Conservation (phyloP, 2,797 vertebrate species). For the Aeoliscus strigatus region DNA sequence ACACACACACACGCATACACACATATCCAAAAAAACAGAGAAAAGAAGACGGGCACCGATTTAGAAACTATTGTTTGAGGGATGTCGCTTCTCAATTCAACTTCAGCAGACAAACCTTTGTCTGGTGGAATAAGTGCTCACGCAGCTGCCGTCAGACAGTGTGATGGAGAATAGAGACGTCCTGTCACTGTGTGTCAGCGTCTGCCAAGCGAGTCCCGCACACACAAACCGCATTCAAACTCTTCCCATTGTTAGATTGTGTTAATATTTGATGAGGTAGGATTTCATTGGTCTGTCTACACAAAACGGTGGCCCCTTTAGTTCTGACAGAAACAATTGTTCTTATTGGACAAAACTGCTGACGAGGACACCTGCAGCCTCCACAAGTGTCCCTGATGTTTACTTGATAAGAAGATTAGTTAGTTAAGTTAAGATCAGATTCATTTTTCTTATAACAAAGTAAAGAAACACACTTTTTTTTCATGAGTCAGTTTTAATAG, state of each 20-base stretch:
- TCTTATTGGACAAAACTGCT: slow-evolving; percentile 12
- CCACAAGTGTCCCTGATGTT: too few relatives aligned
- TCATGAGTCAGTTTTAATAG: too few relatives aligned
- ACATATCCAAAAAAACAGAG: slow-evolving; percentile 9
- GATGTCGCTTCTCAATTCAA: slow-evolving; percentile 36
- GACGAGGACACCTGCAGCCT: too few relatives aligned
- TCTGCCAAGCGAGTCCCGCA: slow-evolving; percentile 27
- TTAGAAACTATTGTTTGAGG: slow-evolving; percentile 30
- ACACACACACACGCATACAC: slow-evolving; percentile 15
- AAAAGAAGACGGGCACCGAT: slow-evolving; percentile 20
- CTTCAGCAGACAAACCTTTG: slow-evolving; percentile 50
- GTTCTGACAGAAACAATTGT: slow-evolving; percentile 6
- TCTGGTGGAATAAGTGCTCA: slow-evolving; percentile 27
- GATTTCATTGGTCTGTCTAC: slow-evolving; percentile 9
- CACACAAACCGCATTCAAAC: slow-evolving; percentile 29
- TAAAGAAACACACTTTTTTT: too few relatives aligned
- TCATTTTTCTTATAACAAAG: too few relatives aligned
- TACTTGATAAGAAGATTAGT: too few relatives aligned
- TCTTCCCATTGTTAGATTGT: slow-evolving; percentile 23
- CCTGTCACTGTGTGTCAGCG: slow-evolving; percentile 34
- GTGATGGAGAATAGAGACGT: slow-evolving; percentile 34
- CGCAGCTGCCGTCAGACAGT: slow-evolving; percentile 36
- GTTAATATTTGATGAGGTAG: slow-evolving; percentile 23
- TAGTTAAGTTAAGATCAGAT: too few relatives aligned
- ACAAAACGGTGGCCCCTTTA: background rate